A percentile compares a stretch with the other conserved stretches of the same genome.
phyloP scores from a whole-genome alignment of 2,113 vertebrate genomes.

The Candoia aspera region DNA sequence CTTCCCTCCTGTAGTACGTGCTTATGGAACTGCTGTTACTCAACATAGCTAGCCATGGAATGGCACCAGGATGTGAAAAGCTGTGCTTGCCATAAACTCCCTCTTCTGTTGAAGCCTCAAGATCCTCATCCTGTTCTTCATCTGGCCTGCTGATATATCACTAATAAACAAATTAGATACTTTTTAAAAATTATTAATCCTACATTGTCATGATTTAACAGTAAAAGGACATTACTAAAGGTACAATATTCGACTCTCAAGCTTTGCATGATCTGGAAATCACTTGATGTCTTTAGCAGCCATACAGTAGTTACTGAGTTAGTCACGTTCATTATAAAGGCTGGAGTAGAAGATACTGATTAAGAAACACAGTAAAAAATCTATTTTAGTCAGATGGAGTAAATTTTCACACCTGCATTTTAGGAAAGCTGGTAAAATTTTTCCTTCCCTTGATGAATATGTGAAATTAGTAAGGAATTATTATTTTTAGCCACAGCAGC shows the following conservation, averaged over 20 bases:
- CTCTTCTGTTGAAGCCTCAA: background rate
- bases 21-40: background rate
- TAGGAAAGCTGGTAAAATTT: slow-evolving; percentile 58
- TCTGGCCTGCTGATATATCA: background rate
- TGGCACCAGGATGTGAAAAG: background rate
- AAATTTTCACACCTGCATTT: slow-evolving; percentile 58
- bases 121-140: background rate
- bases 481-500: slow-evolving; percentile 30
- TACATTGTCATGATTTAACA: background rate
- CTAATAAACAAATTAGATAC: background rate
- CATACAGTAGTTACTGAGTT: slow-evolving; percentile 37
- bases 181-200: background rate
- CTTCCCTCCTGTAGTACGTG: background rate
- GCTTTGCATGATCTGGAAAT: slow-evolving; percentile 14
- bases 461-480: slow-evolving; percentile 46
- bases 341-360: slow-evolving; percentile 34
- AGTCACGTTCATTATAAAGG: slow-evolving; percentile 45
- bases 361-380: slow-evolving; percentile 40
- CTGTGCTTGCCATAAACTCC: background rate
- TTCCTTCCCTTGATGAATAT: slow-evolving; percentile 28
- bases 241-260: slow-evolving; percentile 25
- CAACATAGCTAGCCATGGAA: background rate
- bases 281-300: slow-evolving; percentile 29
- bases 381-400: slow-evolving; percentile 48
- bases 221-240: background rate